Conservation (phyloP, 2,797 vertebrate genomes). For the Scarus forsteni region DNA sequence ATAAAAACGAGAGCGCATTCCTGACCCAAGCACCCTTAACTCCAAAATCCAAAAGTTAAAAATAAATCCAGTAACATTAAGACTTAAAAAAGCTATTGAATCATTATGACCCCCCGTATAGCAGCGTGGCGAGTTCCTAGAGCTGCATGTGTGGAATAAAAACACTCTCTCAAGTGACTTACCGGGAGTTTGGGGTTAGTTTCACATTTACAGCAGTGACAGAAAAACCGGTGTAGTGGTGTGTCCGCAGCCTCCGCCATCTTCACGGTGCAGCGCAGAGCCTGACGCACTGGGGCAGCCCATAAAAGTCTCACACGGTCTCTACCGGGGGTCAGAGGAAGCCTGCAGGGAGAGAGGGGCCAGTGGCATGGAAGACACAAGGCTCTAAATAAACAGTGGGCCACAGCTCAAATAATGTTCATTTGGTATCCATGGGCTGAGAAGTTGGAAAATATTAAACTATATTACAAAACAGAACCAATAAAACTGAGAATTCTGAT, state of each 20-base stretch:
- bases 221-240: slow-evolving; percentile 91
- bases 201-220: slow-evolving; percentile 93
- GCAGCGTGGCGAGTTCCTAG: not conserved
- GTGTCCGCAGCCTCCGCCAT: slow-evolving; percentile 92
- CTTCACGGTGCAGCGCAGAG: slow-evolving; percentile 71
- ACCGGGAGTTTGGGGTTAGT: slow-evolving; percentile 93
- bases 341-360: slow-evolving; percentile 4
- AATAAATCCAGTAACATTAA: not conserved
- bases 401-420: too few species aligned
- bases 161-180: slow-evolving; percentile 67
- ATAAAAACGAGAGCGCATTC: not conserved
- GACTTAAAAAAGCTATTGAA: not conserved
- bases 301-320: slow-evolving; percentile 53
- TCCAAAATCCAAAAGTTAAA: not conserved
- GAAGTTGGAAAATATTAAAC: too few species aligned
- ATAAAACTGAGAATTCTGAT: too few species aligned
- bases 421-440: too few species aligned
- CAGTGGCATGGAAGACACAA: not conserved
- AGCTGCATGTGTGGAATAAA: not conserved
- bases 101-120: not conserved
- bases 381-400: not conserved
- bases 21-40: not conserved
- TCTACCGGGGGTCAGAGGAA: slow-evolving; percentile 28
- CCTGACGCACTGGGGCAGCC: slow-evolving; percentile 68
- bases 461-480: too few species aligned